Evolutionary conservation across 2,113 vertebrate genomes (phyloP).

Genomic region (Pachycephala philippinensis): DNA sequence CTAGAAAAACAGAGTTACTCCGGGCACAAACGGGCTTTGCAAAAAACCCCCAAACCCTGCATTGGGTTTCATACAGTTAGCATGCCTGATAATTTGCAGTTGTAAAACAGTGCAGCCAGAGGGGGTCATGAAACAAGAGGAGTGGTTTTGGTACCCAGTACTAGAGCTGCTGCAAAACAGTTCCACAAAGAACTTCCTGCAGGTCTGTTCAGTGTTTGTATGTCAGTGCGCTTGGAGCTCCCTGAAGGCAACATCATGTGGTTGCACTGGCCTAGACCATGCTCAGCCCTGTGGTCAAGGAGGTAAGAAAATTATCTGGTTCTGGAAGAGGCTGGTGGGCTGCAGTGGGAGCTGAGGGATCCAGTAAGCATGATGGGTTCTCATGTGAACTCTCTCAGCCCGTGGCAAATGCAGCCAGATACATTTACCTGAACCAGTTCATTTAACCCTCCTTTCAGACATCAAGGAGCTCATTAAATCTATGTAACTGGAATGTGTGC

Average conservation of each 20-base stretch:
- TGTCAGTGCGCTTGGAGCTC: neutral
- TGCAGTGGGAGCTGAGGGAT: neutral
- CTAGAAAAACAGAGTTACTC: neutral
- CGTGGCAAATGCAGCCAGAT: neutral
- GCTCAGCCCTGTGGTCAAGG: fast-evolving
- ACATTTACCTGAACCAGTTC: neutral
- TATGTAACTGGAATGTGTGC: neutral
- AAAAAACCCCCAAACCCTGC: neutral
- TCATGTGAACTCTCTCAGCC: neutral
- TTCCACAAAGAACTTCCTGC: fast-evolving
- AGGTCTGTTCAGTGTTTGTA: neutral
- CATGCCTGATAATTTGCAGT: neutral
- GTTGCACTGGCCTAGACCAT: neutral
- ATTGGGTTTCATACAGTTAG: neutral
- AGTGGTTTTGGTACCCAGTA: neutral
- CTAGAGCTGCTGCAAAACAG: neutral
- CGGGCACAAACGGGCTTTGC: neutral
- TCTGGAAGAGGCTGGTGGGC: neutral
- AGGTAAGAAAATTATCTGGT: neutral
- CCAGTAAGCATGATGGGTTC: neutral
- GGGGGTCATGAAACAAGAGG: fast-evolving
- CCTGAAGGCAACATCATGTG: fast-evolving
- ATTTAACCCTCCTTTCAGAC: neutral
- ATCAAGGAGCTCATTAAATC: neutral
- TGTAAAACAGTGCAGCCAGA: neutral